phyloP scores from a whole-genome alignment of 2,797 vertebrate genomes.

The Sebastes minor region DNA sequence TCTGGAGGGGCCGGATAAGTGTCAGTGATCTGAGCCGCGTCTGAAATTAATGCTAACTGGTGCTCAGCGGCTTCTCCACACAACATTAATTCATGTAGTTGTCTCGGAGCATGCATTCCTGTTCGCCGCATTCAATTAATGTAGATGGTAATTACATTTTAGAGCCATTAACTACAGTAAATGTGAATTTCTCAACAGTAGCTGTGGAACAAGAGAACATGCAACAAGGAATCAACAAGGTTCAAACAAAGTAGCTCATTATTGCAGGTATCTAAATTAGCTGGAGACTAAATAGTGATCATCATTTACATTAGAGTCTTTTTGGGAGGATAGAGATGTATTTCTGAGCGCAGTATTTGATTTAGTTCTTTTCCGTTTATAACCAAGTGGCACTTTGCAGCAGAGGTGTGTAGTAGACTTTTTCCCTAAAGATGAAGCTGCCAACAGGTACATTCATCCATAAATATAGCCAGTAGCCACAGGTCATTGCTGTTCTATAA shows the following conservation, averaged over 20 bases:
- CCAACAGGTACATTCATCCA: constrained; percentile 35
- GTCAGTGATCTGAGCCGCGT: constrained; percentile 62
- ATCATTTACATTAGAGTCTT: not conserved
- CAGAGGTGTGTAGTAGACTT: not conserved
- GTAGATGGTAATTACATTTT: constrained; percentile 66
- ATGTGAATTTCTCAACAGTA: constrained; percentile 44
- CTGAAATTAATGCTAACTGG: constrained; percentile 71
- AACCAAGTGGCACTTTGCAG: not conserved
- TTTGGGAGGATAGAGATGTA: not conserved
- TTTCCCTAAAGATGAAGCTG: constrained; percentile 1
- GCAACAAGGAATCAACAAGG: not conserved
- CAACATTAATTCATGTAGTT: constrained; percentile 70
- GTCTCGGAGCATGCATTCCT: constrained; percentile 55
- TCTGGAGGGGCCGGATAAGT: constrained; percentile 62
- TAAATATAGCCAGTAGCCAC: constrained; percentile 9
- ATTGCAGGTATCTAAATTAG: not conserved
- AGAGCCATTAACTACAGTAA: constrained; percentile 56
- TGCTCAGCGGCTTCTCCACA: constrained; percentile 63
- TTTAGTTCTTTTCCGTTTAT: not conserved
- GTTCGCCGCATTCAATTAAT: constrained; percentile 67
- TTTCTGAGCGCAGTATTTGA: not conserved
- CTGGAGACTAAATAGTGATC: not conserved
- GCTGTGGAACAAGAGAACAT: not conserved
- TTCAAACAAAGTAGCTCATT: constrained; percentile 16
- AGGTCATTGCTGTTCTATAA: constrained; percentile 2